phyloP scores from a whole-genome alignment of 2,797 vertebrate genomes.

The Sorex maritimensis region DNA sequence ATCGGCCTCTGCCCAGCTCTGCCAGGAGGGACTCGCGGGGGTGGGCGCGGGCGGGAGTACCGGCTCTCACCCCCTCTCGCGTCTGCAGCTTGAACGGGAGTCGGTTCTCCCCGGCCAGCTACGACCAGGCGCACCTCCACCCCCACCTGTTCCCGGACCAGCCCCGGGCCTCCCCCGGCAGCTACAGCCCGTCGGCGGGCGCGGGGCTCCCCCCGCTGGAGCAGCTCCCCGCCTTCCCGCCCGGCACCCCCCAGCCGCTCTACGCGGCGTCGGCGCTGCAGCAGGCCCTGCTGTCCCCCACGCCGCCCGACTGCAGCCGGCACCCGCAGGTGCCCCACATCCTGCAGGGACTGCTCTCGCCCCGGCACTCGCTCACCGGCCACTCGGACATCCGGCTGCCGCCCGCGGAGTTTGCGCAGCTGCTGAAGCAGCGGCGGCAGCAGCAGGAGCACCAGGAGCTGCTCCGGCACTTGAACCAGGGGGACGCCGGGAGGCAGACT shows the following conservation, averaged over 20 bases:
- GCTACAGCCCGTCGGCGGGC: slow-evolving; percentile 89
- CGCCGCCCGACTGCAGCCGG: slow-evolving; percentile 95
- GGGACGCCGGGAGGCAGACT: slow-evolving; percentile 90
- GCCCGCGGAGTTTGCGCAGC: slow-evolving; percentile 95
- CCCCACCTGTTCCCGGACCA: slow-evolving; percentile 95
- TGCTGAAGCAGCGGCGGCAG: slow-evolving; percentile 95
- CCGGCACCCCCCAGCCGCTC: slow-evolving; percentile 88
- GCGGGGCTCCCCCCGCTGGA: slow-evolving; percentile 94
- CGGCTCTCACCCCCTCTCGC: slow-evolving; percentile 72
- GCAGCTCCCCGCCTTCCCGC: slow-evolving; percentile 92
- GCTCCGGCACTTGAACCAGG: slow-evolving; percentile 96
- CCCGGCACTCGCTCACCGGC: slow-evolving; percentile 97
- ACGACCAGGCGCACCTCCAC: slow-evolving; percentile 96
- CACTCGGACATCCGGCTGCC: slow-evolving; percentile 96
- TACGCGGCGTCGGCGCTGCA: slow-evolving; percentile 97
- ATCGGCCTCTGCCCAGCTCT: neutral
- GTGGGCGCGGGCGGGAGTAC: neutral
- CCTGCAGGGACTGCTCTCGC: slow-evolving; percentile 98
- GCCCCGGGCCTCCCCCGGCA: slow-evolving; percentile 90
- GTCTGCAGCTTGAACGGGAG: slow-evolving; percentile 93
- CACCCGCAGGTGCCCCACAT: slow-evolving; percentile 97
- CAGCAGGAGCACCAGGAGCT: slow-evolving; percentile 94
- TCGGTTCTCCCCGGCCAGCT: slow-evolving; percentile 95
- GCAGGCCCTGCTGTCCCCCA: slow-evolving; percentile 98
- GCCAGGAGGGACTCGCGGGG: neutral